Conservation (phyloP, 1,140 invertebrate species). For the Coenobita brevimanus region DNA sequence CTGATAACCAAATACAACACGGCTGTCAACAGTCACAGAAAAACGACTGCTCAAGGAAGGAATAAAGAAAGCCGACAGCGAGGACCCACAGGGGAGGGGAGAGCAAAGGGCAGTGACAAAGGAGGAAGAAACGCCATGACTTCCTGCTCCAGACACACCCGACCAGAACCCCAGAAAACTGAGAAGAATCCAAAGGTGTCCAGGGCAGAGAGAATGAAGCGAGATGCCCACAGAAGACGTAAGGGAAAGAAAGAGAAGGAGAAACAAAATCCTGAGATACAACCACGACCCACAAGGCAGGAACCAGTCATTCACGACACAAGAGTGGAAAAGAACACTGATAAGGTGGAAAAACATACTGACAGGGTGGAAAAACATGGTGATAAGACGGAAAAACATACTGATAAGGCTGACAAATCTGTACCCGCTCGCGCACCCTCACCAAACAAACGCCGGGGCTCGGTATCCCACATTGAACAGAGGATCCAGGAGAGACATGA, state of each 20-base stretch:
- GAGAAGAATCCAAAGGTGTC: constrained; percentile 56
- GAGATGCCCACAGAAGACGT: constrained; percentile 60
- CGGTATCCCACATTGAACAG: constrained; percentile 67
- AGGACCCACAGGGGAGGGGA: constrained; percentile 18
- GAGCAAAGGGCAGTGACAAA: constrained; percentile 27
- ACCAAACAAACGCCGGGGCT: constrained; percentile 57
- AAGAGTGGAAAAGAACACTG: neutral
- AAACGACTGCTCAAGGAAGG: constrained; percentile 13
- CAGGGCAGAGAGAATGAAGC: constrained; percentile 62
- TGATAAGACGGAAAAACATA: constrained; percentile 6
- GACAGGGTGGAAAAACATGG: neutral
- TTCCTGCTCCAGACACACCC: constrained; percentile 21
- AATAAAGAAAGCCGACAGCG: constrained; percentile 9
- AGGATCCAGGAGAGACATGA: constrained; percentile 69
- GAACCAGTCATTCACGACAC: constrained; percentile 31
- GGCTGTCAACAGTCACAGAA: constrained; percentile 55
- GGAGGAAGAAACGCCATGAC: constrained; percentile 42
- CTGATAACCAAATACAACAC: constrained; percentile 68
- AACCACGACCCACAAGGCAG: neutral
- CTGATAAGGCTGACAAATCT: neutral
- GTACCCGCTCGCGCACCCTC: constrained; percentile 43
- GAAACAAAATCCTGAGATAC: constrained; percentile 10
- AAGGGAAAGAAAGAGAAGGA: constrained; percentile 66
- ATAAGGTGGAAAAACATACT: neutral
- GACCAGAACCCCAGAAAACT: constrained; percentile 42